A percentile compares a stretch with the other conserved stretches of the same genome.
Evolutionary conservation across 2,797 vertebrate genomes (phyloP).

Genomic region (Streptopelia turtur): DNA sequence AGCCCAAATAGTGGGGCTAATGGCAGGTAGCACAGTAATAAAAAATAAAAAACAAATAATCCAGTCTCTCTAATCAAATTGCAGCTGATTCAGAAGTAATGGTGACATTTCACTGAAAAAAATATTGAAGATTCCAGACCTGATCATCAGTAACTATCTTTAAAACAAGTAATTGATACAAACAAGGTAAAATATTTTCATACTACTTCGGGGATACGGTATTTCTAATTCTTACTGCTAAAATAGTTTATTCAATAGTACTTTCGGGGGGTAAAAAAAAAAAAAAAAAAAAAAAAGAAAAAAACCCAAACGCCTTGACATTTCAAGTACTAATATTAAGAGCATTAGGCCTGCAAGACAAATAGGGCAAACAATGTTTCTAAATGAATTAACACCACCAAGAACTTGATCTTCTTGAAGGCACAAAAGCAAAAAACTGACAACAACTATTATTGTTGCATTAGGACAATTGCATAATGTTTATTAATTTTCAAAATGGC

Average conservation of each 20-base stretch:
- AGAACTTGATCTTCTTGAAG: not conserved
- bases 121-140: not conserved
- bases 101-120: not conserved
- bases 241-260: not conserved
- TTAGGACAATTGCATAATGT: not conserved
- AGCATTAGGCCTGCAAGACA: not conserved
- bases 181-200: not conserved
- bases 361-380: not conserved
- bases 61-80: not conserved
- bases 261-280: not conserved
- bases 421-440: not conserved
- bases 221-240: not conserved
- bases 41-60: not conserved
- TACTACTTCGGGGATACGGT: not conserved
- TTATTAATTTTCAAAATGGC: not conserved
- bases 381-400: not conserved
- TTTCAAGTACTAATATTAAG: not conserved
- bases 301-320: not conserved
- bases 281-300: not conserved
- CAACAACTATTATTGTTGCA: not conserved
- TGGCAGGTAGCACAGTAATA: not conserved
- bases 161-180: not conserved
- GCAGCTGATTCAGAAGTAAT: not conserved
- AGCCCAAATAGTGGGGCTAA: not conserved
- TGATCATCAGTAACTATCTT: not conserved